Conservation (phyloP, 37 sponge, comb jelly and placozoan genomes). For the Diacarnus erythraeanus region DNA sequence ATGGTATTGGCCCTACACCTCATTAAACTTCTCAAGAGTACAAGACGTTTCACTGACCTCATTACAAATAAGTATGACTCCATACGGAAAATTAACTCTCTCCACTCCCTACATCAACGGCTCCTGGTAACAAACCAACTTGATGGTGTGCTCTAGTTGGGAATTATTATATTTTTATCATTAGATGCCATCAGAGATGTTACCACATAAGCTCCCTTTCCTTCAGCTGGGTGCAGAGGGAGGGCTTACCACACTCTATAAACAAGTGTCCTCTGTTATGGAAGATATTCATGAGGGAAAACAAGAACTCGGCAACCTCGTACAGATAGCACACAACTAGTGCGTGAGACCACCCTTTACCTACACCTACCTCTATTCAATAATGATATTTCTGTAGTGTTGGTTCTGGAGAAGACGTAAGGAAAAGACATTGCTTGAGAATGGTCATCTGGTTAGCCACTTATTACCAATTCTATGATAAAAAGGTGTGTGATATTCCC, state of each 20-base stretch:
- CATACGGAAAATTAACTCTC: slow-evolving; percentile 11
- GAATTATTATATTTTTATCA: neutral
- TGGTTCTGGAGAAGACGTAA: too few species aligned
- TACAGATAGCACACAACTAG: slow-evolving; percentile 15
- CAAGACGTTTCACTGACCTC: slow-evolving; percentile 48
- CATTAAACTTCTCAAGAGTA: slow-evolving; percentile 46
- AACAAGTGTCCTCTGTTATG: slow-evolving; percentile 37
- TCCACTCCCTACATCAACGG: slow-evolving; percentile 24
- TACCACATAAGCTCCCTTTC: slow-evolving; percentile 64
- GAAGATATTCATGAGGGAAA: slow-evolving; percentile 7
- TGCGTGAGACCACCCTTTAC: neutral
- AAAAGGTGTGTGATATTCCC: too few species aligned
- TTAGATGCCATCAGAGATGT: slow-evolving; percentile 24
- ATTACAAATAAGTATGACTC: slow-evolving; percentile 25
- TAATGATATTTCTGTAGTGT: too few species aligned
- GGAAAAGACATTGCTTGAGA: slow-evolving; percentile 17
- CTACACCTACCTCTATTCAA: too few species aligned
- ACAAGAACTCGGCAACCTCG: neutral
- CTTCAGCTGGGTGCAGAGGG: slow-evolving; percentile 47
- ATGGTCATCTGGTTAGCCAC: slow-evolving; percentile 75
- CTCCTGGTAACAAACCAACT: neutral
- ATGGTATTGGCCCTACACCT: slow-evolving; percentile 66
- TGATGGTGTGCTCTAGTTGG: neutral
- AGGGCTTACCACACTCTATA: slow-evolving; percentile 37
- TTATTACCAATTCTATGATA: slow-evolving; percentile 73